A percentile compares a stretch with the other conserved stretches of the same genome.
These are phyloP conservation scores for Elegia similella DNA, from an alignment of 2,888 invertebrate genomes.

Conservation along the genomic window DNA sequence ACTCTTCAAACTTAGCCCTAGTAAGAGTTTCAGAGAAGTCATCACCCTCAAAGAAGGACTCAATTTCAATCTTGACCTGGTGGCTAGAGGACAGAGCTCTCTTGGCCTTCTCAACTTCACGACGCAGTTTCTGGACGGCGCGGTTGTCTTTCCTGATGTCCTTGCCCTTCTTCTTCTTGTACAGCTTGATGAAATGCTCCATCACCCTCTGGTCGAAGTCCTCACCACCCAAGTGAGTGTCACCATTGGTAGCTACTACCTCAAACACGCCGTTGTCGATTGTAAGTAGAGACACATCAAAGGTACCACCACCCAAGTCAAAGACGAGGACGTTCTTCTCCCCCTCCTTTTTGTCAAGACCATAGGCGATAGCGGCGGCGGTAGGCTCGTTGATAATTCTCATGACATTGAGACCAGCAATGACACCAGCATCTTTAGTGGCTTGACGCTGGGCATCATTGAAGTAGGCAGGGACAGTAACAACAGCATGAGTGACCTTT, in stretches of 20 bases:
- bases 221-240: constrained; percentile 99
- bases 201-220: constrained; percentile 99
- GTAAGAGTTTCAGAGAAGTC: constrained; percentile 99
- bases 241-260: constrained; percentile 95
- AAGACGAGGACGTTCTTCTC: constrained; percentile 99
- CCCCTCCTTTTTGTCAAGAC: constrained; percentile 97
- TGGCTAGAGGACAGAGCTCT: constrained; percentile 96
- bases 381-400: constrained; percentile 99
- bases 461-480: constrained; percentile 99
- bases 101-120: constrained; percentile 99
- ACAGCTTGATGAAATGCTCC: constrained; percentile 99
- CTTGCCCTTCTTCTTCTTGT: constrained; percentile 99
- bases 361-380: constrained; percentile 98
- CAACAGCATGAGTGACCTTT: constrained; percentile 89
- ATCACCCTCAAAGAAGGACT: constrained; percentile 98
- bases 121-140: constrained; percentile 96
- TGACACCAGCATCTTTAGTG: constrained; percentile 98
- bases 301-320: constrained; percentile 99
- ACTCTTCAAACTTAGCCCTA: constrained; percentile 98
- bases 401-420: constrained; percentile 95
- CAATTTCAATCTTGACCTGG: constrained; percentile 98
- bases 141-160: constrained; percentile 97
- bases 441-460: constrained; percentile 99
- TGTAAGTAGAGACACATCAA: constrained; percentile 98
- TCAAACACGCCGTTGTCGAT: constrained; percentile 99